These are phyloP conservation scores for Diorhabda carinulata DNA, from an alignment of 1,140 invertebrate species.

Conservation along the genomic window DNA sequence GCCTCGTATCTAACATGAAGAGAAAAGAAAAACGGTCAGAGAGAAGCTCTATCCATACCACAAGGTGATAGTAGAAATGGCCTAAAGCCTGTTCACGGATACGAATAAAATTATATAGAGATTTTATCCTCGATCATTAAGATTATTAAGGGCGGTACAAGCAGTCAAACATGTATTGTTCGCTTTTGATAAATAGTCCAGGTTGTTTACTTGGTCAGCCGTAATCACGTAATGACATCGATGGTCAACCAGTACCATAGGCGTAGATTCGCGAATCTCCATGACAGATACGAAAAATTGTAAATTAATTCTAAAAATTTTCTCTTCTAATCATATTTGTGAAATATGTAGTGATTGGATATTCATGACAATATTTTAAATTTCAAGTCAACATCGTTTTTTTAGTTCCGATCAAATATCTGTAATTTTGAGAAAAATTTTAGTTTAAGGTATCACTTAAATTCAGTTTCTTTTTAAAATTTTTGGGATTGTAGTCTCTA, in stretches of 20 bases:
- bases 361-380: too few species aligned
- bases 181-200: slow-evolving; percentile 40
- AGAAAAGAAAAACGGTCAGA: not conserved
- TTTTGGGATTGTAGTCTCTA: too few species aligned
- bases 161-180: slow-evolving; percentile 43
- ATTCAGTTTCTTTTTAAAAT: too few species aligned
- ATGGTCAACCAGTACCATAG: not conserved
- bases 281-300: too few species aligned
- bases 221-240: slow-evolving; percentile 38
- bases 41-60: not conserved
- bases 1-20: not conserved
- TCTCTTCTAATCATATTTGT: too few species aligned
- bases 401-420: too few species aligned
- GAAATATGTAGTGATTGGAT: too few species aligned
- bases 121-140: slow-evolving; percentile 48
- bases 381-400: too few species aligned
- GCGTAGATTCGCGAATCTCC: not conserved
- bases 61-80: slow-evolving; percentile 40
- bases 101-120: slow-evolving; percentile 45
- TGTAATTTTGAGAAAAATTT: too few species aligned
- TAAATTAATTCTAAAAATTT: too few species aligned
- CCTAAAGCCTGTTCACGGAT: slow-evolving; percentile 41
- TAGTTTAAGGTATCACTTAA: too few species aligned
- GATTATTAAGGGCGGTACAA: slow-evolving; percentile 46
- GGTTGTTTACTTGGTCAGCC: slow-evolving; percentile 40